Base-by-base conservation (phyloP, 2,888 invertebrate species). In the Platypus cylindrus region DNA sequence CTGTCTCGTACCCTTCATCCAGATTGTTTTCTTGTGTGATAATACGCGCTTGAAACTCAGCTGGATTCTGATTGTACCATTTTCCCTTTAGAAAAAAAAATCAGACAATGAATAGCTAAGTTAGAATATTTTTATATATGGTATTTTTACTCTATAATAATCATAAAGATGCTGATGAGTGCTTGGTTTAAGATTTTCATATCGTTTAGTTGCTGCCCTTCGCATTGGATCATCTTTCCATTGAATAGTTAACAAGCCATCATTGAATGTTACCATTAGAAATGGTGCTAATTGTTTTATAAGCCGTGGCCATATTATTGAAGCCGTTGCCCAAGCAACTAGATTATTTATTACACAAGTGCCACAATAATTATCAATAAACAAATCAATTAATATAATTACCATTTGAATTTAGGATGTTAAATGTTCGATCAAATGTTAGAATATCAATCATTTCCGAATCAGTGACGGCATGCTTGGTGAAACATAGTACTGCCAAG, bases 401-500 rank as follows among this genome's bases (percentile, higher is more conserved):
- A n/a, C n/a, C n/a, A n/a, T n/a, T n/a, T n/a, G n/a, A n/a, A n/a
- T n/a, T n/a, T n/a, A n/a, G n/a, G n/a, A n/a, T n/a, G n/a, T n/a
- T n/a, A n/a, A n/a, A n/a, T n/a, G n/a, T n/a, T n/a, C n/a, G 66
- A 48, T 75, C 73, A 48, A 72, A 71, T 0, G 77, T 73, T 40
- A 79, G 50, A 41, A 78, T 60, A 51, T 78, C 83, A 50, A 82
- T 63, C 58, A 84, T 78, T 65, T 90, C 89, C 3, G 79, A 78
- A 52, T 84, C 83, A 13, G 79, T 76, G 28, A 89, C 66, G 2
- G 89, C 89, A 54, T 79, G 73, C 34, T 81, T 71, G 5, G 85
- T 73, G 3, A 80, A 76, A 1, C 80, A 73, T 37, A 87, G 63
- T 40, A 85, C 68, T 2, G 83, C 74, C 22, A 87, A 63, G 33